These are phyloP conservation scores for Cantharis nigra DNA, from an alignment of 2,888 invertebrate genomes.

Conservation along the genomic window DNA sequence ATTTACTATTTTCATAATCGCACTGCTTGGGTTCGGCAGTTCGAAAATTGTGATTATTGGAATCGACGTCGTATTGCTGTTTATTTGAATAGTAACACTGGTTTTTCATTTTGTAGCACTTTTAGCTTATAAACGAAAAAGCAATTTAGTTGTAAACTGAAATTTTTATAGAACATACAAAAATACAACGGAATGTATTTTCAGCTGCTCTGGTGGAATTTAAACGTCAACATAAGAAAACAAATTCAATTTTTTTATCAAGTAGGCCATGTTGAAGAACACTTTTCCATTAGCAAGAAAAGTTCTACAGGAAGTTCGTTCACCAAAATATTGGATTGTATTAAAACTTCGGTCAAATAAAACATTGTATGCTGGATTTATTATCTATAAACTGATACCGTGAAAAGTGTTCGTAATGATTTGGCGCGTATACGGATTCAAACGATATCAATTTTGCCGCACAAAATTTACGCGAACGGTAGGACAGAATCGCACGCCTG, in stretches of 20 bases:
- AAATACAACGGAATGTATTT: neutral
- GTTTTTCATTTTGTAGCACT: neutral
- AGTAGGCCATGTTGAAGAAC: neutral
- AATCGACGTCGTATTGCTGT: neutral
- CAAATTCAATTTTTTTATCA: neutral
- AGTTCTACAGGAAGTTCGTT: too few relatives aligned
- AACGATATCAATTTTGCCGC: neutral
- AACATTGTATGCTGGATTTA: neutral
- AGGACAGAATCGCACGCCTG: conserved; percentile 1
- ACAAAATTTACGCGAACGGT: neutral
- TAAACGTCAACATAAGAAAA: neutral
- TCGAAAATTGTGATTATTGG: neutral
- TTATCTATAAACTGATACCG: neutral
- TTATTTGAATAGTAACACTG: neutral
- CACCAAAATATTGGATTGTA: too few relatives aligned
- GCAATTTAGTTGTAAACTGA: neutral
- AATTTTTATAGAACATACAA: neutral
- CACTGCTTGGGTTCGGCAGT: neutral
- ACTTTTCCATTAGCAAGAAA: too few relatives aligned
- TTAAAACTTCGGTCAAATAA: too few relatives aligned
- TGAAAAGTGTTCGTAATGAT: neutral
- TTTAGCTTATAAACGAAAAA: neutral
- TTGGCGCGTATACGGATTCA: neutral
- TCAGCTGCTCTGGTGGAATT: neutral
- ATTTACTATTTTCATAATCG: neutral